Evolutionary conservation across 2,797 vertebrate genomes (phyloP).

Genomic region (Intellagama lesueurii): DNA sequence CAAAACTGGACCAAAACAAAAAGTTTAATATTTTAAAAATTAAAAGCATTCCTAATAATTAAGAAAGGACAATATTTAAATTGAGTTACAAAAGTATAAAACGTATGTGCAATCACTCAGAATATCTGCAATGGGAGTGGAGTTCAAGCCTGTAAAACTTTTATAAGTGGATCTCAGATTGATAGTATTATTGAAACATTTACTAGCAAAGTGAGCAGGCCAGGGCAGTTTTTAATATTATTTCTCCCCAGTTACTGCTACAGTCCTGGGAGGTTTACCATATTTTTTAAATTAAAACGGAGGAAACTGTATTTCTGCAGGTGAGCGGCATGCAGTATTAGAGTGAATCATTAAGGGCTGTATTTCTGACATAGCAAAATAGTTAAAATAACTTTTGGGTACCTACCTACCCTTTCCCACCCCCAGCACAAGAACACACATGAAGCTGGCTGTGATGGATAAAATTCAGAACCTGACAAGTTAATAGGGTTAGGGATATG

Average conservation of each 20-base stretch:
- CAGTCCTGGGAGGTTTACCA: conserved; percentile 31
- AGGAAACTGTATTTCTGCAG: neutral
- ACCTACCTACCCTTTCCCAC: neutral
- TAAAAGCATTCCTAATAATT: neutral
- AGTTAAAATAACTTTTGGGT: neutral
- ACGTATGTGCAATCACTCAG: neutral
- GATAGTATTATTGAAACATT: conserved; percentile 35
- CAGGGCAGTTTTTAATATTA: conserved; percentile 13
- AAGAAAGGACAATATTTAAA: neutral
- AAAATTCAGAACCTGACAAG: neutral
- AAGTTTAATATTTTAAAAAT: neutral
- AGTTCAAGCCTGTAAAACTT: neutral
- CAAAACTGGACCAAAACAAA: neutral
- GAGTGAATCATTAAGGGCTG: neutral
- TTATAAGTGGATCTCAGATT: conserved; percentile 34
- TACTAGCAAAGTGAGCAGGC: conserved; percentile 20
- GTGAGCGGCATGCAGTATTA: neutral
- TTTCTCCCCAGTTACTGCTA: conserved; percentile 10
- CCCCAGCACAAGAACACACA: neutral
- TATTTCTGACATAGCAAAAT: neutral
- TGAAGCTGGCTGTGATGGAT: neutral
- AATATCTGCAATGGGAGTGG: neutral
- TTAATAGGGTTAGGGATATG: neutral
- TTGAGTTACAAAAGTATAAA: neutral
- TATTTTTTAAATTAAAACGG: neutral